Base-by-base conservation (phyloP, 1,140 invertebrate genomes). In the Calosoma granatense region DNA sequence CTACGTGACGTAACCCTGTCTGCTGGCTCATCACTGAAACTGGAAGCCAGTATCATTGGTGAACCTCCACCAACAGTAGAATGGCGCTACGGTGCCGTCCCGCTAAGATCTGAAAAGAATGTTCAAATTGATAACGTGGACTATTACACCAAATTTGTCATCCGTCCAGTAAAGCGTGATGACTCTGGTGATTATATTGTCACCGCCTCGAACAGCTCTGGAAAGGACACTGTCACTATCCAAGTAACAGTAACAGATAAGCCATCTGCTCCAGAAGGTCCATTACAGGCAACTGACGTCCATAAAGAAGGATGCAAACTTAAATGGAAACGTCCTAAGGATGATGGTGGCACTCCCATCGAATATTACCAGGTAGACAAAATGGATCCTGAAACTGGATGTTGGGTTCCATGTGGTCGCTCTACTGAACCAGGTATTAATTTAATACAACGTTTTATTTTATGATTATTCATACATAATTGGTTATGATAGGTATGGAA, bases 281-380 rank as follows among this genome's bases (percentile, higher is more conserved):
- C 93, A 51, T 72, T 97, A n/a, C 77, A 92, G 74, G 82, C 94
- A 20, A 86, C 85, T 4, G 92, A 96, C 72, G 82, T 96, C 1
- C 89, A 94, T 70, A 94, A 94, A 68, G 88, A 94, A 64, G 93
- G 93, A 12, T 94, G 91, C 63, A 92, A 92, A 64, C 78, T 97
- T 11, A 93, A 92, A 71, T 97, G 94, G 94, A 95, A 94, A 72
- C 78, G 90, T 51, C 93, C 93, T 6, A 82, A 85, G 66, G 91
- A 94, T 72, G 90, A 94, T 72, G 90, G 90, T 39, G 89, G 89
- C 59, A 81, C 81, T 59, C 89, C 86, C 47, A 90, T 97, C 68
- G 92, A 94, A 65, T 92, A 92, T 66, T 97, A 95, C 72, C 85
- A 95, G 71, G 84, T 96, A 20, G 94, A 97, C 65, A 97, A 96